Evolutionary conservation across 2,888 invertebrate species (phyloP).

Genomic region (Drosophila gaucha): DNA sequence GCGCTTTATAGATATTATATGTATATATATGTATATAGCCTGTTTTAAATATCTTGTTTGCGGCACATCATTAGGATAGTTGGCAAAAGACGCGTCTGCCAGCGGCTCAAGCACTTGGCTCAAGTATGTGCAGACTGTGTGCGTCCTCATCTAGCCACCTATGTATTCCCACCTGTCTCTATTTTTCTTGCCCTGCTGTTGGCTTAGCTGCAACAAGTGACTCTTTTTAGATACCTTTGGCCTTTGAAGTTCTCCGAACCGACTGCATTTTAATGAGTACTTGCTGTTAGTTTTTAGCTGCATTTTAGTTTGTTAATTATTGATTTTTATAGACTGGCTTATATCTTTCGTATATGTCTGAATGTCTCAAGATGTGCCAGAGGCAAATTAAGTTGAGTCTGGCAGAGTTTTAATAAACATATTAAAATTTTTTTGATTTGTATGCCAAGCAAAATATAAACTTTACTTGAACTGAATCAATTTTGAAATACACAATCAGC

Average conservation of each 20-base stretch:
- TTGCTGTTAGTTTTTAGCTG: not conserved
- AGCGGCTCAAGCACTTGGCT: slow-evolving; percentile 26
- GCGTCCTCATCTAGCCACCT: slow-evolving; percentile 1
- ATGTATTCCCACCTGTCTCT: not conserved
- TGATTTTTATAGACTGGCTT: slow-evolving; percentile 3
- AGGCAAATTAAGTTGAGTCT: not conserved
- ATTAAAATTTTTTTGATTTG: no score
- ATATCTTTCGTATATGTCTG: not conserved
- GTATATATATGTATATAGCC: not conserved
- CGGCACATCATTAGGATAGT: slow-evolving; percentile 59
- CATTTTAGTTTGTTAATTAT: slow-evolving; percentile 26
- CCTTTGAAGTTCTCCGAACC: slow-evolving; percentile 61
- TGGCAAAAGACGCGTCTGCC: slow-evolving; percentile 33
- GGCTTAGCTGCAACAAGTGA: slow-evolving; percentile 43
- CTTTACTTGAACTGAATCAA: no score
- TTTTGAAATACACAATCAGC: no score
- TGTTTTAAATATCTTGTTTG: slow-evolving; percentile 45
- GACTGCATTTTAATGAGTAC: slow-evolving; percentile 61
- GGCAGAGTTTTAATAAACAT: not conserved
- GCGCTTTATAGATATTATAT: not conserved
- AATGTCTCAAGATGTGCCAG: not conserved
- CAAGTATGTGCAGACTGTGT: slow-evolving; percentile 11
- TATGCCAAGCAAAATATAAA: no score
- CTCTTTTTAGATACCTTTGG: slow-evolving; percentile 11
- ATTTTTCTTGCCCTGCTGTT: not conserved